Evolutionary conservation across 2,888 invertebrate species (phyloP), one percentile per base, ranked within the genome.

Genomic region (Listrodromus nycthemerus): DNA sequence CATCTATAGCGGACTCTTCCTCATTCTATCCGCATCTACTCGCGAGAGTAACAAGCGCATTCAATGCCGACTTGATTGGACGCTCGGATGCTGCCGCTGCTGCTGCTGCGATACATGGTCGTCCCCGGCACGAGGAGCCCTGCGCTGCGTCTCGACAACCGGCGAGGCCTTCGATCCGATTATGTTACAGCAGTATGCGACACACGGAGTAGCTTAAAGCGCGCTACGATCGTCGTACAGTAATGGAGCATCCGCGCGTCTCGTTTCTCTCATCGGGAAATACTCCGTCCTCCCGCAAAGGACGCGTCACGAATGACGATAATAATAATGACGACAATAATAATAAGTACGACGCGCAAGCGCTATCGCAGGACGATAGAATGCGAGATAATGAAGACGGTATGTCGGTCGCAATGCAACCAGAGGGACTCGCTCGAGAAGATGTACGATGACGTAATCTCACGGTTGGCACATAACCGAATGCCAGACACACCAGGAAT

Each of bases 11-110:
- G 58, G 30, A 45, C 71, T 71, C 45, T 67, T 71, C 2, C 71
- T 73, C 67, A 21, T 30, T 77, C 33, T 30, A 52, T 37, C 10
- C 45, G 30, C 52, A 63, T 58, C 33, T 65, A 73, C 73, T 75
- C 81, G 84, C 70, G 78, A 82, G 84, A 86, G 88, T 89, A 91
- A 91, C 91, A 91, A 91, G 90, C 89, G 86, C 89, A 91, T 90
- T 91, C 87, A 91, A 91, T 91, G 88, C 90, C 83, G 87, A 88
- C 91, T 91, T 90, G 91, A 91, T 91, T 90, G 90, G 89, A 89
- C 85, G 85, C 88, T 89, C 86, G 89, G 88, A 90, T 82, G 81
- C 82, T 71, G 45, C 41, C 2, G 41, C 41, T 45, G 16, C 41
- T 16, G 41, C 78, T 83, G 58, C 82, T 75, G 63, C 80, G 77